phyloP scores from a whole-genome alignment of 2,113 vertebrate species.

The Sula dactylatra region DNA sequence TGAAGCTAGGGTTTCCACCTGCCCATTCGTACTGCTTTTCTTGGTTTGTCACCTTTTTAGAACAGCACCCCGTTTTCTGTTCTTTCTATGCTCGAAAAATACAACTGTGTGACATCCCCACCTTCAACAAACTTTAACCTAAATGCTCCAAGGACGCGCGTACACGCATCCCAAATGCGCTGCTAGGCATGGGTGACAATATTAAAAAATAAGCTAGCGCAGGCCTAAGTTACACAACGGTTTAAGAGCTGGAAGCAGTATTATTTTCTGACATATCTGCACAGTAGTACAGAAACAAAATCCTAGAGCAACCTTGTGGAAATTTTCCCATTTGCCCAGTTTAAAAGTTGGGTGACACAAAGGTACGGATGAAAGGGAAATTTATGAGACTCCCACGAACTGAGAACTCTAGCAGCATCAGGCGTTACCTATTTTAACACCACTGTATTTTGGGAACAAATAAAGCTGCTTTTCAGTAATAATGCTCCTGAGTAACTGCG shows the following conservation, averaged over 20 bases:
- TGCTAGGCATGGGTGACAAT: background rate
- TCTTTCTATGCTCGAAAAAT: background rate
- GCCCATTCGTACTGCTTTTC: background rate
- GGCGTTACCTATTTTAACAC: background rate
- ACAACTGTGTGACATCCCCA: background rate
- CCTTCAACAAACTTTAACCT: background rate
- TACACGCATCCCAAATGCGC: background rate
- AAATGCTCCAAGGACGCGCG: accelerated
- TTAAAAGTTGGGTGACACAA: background rate
- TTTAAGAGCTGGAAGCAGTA: background rate
- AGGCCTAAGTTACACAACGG: background rate
- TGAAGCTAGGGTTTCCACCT: background rate
- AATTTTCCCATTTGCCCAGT: background rate
- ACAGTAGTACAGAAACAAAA: background rate
- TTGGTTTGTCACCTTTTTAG: background rate
- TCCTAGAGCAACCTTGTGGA: background rate
- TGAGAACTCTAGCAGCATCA: background rate
- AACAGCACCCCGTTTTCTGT: background rate
- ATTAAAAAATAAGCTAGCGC: background rate
- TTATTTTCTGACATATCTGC: background rate
- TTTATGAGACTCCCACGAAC: background rate
- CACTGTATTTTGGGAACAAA: background rate
- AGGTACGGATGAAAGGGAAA: background rate
- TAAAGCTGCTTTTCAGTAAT: background rate
- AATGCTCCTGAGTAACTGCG: background rate